Evolutionary conservation across 2,113 vertebrate species (phyloP).

Genomic region (Orycteropus afer): DNA sequence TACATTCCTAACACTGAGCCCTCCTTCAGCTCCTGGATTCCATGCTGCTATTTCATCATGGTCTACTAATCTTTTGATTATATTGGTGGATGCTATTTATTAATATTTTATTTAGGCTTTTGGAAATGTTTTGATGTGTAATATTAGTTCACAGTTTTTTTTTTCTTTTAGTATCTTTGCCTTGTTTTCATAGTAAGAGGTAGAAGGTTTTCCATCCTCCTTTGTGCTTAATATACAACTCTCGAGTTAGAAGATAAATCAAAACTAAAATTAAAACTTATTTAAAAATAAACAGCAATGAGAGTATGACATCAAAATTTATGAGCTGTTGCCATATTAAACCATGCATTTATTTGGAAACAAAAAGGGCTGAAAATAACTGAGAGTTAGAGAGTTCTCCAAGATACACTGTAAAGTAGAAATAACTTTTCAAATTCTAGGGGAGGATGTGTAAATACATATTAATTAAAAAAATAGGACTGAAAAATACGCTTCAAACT

Average conservation of each 20-base stretch:
- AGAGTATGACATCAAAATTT: background rate
- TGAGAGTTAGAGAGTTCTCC: background rate
- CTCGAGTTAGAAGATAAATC: background rate
- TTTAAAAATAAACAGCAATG: background rate
- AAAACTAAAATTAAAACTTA: background rate
- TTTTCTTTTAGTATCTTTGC: background rate
- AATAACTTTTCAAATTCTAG: conserved; percentile 4
- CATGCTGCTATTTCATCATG: background rate
- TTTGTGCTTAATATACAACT: background rate
- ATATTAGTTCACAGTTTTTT: background rate
- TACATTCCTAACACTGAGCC: background rate
- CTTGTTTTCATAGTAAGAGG: background rate
- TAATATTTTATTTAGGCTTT: background rate
- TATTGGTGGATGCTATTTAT: background rate
- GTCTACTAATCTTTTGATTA: background rate
- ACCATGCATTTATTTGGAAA: background rate
- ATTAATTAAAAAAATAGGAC: background rate
- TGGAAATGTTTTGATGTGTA: background rate
- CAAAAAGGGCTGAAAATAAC: background rate
- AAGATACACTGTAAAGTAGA: background rate
- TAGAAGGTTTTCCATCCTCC: background rate
- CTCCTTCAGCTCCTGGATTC: background rate
- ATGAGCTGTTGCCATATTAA: background rate
- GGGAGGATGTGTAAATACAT: background rate
- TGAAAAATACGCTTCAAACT: background rate